A percentile compares a stretch with the other conserved stretches of the same genome.
Conservation (phyloP, 2,888 invertebrate genomes). For the Cerastis rubricosa region DNA sequence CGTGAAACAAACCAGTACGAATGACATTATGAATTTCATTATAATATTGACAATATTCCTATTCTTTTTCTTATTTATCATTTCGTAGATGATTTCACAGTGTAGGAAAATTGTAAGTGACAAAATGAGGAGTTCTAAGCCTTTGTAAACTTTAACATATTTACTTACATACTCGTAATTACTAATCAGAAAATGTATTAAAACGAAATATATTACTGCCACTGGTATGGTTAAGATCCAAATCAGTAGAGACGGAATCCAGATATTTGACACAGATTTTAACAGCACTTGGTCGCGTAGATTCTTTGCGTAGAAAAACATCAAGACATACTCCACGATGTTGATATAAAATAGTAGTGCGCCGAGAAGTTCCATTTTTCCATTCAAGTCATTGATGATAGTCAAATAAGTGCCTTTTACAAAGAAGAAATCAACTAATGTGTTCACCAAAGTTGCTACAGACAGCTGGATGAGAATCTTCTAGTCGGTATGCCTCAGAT, state of each 20-base stretch:
- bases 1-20: background rate
- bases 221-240: background rate
- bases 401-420: fast-evolving
- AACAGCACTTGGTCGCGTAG: background rate
- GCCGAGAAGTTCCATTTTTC: no score
- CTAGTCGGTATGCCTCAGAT: background rate
- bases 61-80: background rate
- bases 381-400: no score
- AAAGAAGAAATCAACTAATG: background rate
- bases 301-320: background rate
- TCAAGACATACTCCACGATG: background rate
- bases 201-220: background rate
- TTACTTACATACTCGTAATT: background rate
- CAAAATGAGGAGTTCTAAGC: background rate
- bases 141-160: background rate
- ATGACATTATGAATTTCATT: background rate
- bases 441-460: background rate
- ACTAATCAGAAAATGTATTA: background rate
- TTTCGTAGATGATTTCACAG: background rate
- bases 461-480: background rate
- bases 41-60: background rate
- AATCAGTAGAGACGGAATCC: background rate
- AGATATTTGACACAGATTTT: background rate
- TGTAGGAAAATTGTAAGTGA: background rate
- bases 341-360: background rate